Base-by-base conservation (phyloP, 2,888 invertebrate species). In the Anoncus sp. region DNA sequence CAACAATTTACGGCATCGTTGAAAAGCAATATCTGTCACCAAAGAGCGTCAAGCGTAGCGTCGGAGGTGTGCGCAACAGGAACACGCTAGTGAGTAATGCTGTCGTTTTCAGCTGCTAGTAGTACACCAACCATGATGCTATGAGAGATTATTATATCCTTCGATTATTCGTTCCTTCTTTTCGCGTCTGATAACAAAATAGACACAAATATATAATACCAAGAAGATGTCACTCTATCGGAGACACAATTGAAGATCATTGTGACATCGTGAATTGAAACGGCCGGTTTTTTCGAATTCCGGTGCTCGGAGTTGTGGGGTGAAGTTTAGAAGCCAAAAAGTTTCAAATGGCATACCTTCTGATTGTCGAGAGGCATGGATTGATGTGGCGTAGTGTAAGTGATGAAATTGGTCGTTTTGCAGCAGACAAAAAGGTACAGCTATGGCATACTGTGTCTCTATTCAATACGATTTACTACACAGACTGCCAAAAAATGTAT, bases 11-110 rank as follows among this genome's bases (percentile, higher is more conserved):
- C 77, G 73, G 63, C 79, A 65, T 62, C 71, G 74, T 75, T 67
- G 76, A 69, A 79, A 81, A 82, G 77, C 79, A 83, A 84, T 83
- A 81, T 81, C 77, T 80, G 77, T 80, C 80, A 80, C 67, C 59
- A 49, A 53, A 45, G 72, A 55, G 63, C 40, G 63, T 43, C 57
- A 35, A 69, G 22, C 35, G 4, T 38, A 60, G 63, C 62, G 38
- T 51, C 24, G 59, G 24, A 38, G 47, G 55, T 38, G 18, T 38
- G 35, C 47, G 35, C 55, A 59, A 51, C 49, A 51, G 4, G 27
- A 51, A 20, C 18, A 38, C 10, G 47, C 31, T 18, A 40, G 31
- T 3, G 12, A 35, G 35, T 16, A 35, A 55, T 9, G 18, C 35
- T 35, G 49, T 24, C 49, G 14, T 22, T 51, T 53, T 16, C 76